Evolutionary conservation across 2,113 vertebrate species (phyloP).

Genomic region (Mustelus asterias): DNA sequence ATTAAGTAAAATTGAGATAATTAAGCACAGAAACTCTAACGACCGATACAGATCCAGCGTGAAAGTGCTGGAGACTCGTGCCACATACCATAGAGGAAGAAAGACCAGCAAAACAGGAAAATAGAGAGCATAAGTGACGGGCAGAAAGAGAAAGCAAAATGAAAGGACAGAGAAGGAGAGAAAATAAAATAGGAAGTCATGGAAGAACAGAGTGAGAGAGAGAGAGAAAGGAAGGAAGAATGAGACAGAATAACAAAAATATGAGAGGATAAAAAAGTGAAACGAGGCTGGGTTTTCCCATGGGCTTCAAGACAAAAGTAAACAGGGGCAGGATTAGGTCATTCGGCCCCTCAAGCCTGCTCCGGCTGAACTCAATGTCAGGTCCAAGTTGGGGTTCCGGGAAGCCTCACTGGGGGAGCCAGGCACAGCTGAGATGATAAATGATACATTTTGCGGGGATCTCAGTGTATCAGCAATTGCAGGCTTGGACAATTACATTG

Average conservation of each 20-base stretch:
- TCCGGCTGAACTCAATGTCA: no score
- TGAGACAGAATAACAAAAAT: no score
- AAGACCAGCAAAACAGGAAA: background rate
- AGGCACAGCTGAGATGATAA: no score
- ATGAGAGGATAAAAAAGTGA: background rate
- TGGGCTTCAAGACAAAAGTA: no score
- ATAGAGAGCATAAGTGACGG: background rate
- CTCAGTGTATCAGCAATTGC: no score
- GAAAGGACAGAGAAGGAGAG: background rate
- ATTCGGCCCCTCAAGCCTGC: no score
- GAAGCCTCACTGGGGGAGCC: no score
- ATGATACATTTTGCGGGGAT: no score
- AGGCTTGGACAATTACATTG: no score
- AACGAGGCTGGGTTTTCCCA: background rate
- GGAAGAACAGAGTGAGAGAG: background rate
- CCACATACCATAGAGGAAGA: background rate
- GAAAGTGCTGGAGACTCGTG: background rate
- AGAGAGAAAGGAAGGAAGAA: no score
- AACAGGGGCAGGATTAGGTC: no score
- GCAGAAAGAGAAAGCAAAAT: background rate
- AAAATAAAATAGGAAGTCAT: background rate
- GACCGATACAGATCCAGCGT: background rate
- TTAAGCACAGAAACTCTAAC: slow-evolving; percentile 15
- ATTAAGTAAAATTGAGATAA: slow-evolving; percentile 32
- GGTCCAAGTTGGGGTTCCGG: no score